Evolutionary conservation across 2,888 invertebrate genomes (phyloP).

Genomic region (Scelioninae gen. 2): DNA sequence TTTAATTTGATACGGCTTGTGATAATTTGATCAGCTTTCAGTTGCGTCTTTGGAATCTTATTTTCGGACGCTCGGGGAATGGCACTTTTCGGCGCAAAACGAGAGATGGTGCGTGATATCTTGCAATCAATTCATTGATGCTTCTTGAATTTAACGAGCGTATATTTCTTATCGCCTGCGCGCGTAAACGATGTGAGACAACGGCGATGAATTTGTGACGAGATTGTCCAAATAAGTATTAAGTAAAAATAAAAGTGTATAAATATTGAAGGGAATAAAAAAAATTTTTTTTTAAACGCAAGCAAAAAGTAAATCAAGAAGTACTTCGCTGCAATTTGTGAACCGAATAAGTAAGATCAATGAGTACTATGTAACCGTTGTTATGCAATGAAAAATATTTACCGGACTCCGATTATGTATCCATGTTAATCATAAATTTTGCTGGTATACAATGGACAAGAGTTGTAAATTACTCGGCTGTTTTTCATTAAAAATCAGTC

Average conservation of each 20-base stretch:
- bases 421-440: conserved; percentile 46
- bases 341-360: conserved; percentile 1
- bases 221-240: no score
- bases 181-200: no score
- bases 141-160: conserved; percentile 2
- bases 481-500: conserved; percentile 28
- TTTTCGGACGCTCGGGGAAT: no score
- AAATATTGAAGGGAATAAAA: no score
- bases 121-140: background rate
- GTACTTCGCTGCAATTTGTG: background rate
- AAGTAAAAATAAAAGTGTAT: no score
- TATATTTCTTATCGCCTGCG: no score
- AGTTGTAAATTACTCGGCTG: conserved; percentile 18
- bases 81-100: no score
- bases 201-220: no score
- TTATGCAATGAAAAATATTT: conserved; percentile 43
- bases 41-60: no score
- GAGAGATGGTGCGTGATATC: background rate
- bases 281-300: background rate
- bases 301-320: conserved; percentile 2
- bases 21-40: no score
- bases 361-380: background rate
- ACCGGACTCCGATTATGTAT: conserved; percentile 32
- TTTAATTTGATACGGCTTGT: no score
- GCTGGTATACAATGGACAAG: background rate